Evolutionary conservation across 2,113 vertebrate species (phyloP).

Genomic region (Serilophus lunatus): DNA sequence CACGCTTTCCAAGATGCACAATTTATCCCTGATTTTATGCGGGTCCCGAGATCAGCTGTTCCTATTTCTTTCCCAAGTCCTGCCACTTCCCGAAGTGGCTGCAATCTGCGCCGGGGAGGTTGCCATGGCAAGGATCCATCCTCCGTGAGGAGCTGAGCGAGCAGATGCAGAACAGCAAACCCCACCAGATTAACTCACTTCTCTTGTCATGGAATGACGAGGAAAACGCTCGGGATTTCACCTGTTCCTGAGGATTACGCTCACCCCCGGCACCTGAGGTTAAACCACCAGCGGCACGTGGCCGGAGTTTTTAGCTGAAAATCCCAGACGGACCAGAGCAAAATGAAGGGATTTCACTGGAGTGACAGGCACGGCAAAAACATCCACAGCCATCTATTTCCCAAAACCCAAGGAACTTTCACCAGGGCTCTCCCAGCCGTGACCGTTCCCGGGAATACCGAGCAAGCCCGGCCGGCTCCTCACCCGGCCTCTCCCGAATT

Average conservation of each 20-base stretch:
- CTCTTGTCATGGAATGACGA: not conserved
- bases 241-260: not conserved
- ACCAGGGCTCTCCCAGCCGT: fast-evolving
- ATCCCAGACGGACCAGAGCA: not conserved
- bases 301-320: not conserved
- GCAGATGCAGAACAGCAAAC: constrained; percentile 54
- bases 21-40: fast-evolving
- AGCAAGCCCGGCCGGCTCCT: fast-evolving
- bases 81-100: constrained; percentile 66
- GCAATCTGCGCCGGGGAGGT: constrained; percentile 46
- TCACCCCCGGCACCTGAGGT: not conserved
- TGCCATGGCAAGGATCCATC: constrained; percentile 74
- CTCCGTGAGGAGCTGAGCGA: constrained; percentile 46
- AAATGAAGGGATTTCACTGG: not conserved
- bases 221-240: not conserved
- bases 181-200: constrained; percentile 34
- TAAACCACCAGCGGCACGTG: not conserved
- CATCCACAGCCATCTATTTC: not conserved
- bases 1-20: fast-evolving
- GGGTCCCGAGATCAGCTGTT: not conserved
- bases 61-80: constrained; percentile 39
- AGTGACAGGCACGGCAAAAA: not conserved
- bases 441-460: fast-evolving
- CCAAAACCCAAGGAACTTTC: not conserved
- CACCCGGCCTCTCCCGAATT: fast-evolving